These are phyloP conservation scores for Cetoscarus ocellatus DNA, from an alignment of 2,797 vertebrate genomes.

Conservation along the genomic window DNA sequence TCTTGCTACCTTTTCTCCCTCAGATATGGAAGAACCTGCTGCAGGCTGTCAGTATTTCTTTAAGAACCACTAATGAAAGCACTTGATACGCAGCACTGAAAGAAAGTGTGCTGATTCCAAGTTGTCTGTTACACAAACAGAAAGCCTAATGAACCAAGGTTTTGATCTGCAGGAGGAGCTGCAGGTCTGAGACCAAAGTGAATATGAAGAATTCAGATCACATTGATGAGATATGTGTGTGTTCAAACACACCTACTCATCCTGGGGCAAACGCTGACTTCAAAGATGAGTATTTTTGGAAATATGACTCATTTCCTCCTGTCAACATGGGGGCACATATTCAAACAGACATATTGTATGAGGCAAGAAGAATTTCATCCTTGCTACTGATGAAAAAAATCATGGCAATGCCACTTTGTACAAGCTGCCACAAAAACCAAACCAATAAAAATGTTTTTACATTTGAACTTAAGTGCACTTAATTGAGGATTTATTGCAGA, in stretches of 20 bases:
- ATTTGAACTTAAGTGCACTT: too few species aligned
- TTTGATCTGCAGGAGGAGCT: slow-evolving; percentile 56
- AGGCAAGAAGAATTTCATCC: slow-evolving; percentile 33
- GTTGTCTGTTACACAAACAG: slow-evolving; percentile 50
- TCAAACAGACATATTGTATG: slow-evolving; percentile 34
- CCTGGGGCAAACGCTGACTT: slow-evolving; percentile 58
- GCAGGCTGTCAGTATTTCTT: slow-evolving; percentile 36
- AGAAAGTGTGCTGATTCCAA: slow-evolving; percentile 21
- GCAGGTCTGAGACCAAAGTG: slow-evolving; percentile 54
- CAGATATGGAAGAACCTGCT: slow-evolving; percentile 30
- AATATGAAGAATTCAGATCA: slow-evolving; percentile 59
- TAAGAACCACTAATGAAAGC: slow-evolving; percentile 52
- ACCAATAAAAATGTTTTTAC: background rate
- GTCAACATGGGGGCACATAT: slow-evolving; percentile 24
- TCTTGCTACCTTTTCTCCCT: slow-evolving; percentile 33
- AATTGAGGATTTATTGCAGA: too few species aligned
- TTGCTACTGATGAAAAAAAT: slow-evolving; percentile 17
- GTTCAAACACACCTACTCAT: slow-evolving; percentile 19
- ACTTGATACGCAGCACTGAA: slow-evolving; percentile 25
- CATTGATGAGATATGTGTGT: slow-evolving; percentile 50
- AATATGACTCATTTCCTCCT: slow-evolving; percentile 64
- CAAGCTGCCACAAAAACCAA: background rate
- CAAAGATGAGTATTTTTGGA: slow-evolving; percentile 67
- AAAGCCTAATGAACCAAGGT: slow-evolving; percentile 60
- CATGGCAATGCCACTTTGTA: background rate